Conservation (phyloP, 2,888 invertebrate species). For the Chymomyza procnemis region DNA sequence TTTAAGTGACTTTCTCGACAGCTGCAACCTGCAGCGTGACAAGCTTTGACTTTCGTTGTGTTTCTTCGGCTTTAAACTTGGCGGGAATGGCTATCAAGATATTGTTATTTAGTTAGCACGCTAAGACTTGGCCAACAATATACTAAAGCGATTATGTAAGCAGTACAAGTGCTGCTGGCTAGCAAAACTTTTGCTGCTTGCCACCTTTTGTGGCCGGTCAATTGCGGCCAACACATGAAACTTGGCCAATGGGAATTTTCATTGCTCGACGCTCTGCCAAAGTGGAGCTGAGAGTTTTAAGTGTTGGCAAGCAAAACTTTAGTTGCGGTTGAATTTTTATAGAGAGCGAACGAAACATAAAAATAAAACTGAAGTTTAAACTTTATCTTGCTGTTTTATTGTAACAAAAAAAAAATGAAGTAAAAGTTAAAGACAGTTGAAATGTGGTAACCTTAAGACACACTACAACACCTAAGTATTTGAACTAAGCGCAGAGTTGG, state of each 20-base stretch:
- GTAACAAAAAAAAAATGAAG: not conserved
- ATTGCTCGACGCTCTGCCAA: constrained; percentile 29
- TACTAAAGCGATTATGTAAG: not conserved
- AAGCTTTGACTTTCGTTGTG: not conserved
- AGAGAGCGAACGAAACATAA: not conserved
- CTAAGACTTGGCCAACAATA: not conserved
- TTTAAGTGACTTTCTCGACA: constrained; percentile 54
- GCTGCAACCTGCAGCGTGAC: constrained; percentile 6
- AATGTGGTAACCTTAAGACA: not conserved
- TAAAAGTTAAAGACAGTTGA: not conserved
- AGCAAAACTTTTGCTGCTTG: not conserved
- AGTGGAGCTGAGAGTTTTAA: constrained; percentile 60
- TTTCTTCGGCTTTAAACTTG: not conserved
- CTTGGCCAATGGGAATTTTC: constrained; percentile 16
- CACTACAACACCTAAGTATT: not conserved
- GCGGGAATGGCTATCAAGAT: not conserved
- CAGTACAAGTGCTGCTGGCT: not conserved
- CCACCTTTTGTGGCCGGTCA: constrained; percentile 1
- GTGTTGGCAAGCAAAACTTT: constrained; percentile 52
- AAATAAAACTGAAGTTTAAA: not conserved
- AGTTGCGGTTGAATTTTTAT: constrained; percentile 18
- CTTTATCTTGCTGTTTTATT: not conserved
- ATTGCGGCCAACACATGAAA: not conserved
- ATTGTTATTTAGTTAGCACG: not conserved
- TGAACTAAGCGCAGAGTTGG: no score